These are phyloP conservation scores for Seriola dumerili DNA, from an alignment of 2,113 vertebrate genomes.

Conservation along the genomic window DNA sequence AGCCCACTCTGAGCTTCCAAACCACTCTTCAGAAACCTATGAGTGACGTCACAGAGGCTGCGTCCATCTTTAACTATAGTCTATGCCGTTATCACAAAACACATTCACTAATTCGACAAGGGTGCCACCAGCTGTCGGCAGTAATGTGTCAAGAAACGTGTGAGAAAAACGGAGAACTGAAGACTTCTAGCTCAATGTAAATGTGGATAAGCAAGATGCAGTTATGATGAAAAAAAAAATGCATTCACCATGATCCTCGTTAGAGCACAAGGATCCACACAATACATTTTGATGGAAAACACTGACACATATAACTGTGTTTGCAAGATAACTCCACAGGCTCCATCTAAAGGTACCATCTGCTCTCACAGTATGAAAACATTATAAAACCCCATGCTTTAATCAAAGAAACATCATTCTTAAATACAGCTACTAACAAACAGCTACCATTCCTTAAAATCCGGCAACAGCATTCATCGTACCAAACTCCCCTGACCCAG, in stretches of 20 bases:
- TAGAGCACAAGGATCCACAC: neutral
- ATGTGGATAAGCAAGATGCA: neutral
- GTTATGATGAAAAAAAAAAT: neutral
- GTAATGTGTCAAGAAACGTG: neutral
- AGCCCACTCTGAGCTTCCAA: no score
- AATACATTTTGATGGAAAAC: conserved; percentile 6
- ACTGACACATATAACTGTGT: neutral
- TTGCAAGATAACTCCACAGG: conserved; percentile 36
- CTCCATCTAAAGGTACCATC: conserved; percentile 42
- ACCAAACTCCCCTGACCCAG: neutral
- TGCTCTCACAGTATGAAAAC: conserved; percentile 26
- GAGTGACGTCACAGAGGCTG: no score
- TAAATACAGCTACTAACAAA: neutral
- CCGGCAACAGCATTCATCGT: conserved; percentile 3
- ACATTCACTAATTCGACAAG: neutral
- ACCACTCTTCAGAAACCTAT: no score
- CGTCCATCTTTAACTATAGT: no score
- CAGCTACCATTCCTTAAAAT: neutral
- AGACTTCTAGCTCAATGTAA: neutral
- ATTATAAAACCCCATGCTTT: conserved; percentile 23
- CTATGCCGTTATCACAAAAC: neutral
- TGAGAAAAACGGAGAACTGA: neutral
- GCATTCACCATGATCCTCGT: neutral
- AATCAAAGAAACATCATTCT: neutral
- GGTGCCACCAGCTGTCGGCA: neutral